Evolutionary conservation across 2,797 vertebrate genomes (phyloP), one percentile per base, ranked within the genome.

Genomic region (Phataginus tetradactyla): DNA sequence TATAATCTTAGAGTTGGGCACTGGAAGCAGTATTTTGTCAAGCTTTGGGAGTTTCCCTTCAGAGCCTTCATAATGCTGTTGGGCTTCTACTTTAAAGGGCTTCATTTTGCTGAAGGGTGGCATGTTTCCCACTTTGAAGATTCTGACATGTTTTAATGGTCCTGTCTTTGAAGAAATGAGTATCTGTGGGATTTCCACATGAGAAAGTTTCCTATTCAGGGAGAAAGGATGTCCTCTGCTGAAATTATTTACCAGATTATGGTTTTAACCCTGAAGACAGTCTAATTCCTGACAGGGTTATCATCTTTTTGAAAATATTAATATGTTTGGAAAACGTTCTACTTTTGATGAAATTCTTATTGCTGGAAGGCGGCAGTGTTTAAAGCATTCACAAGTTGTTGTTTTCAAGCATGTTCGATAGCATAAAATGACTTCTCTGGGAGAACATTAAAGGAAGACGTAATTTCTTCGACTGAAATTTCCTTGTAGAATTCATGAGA

Each of bases 141-240:
- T 98, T 98, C 96, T 97, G 98, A 98, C 98, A 98, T 98, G 98
- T 98, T 98, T 98, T 98, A 98, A 98, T 97, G 98, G 97, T 97
- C 98, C 92, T 95, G 97, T 90, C 98, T 99, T 98, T 98, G 98
- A 98, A 98, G 98, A 98, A 98, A 97, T 97, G 97, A 97, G 32
- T 98, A 97, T 98, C 98, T 98, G 92, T 97, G 97, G 96, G 98
- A 97, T 98, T 98, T 98, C 98, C 98, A 97, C 94, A 98, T 95
- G 94, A 98, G 97, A 98, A 97, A 92, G 57, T 93, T 96, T 95
- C 79, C 86, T 96, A 72, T 96, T 94, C 75, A 96, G 96, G 88
- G 96, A 97, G 96, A 97, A 94, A 97, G 95, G 61, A 77, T 98
- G 89, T 98, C 95, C 93, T 98, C 93, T 97, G 97, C 96, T 98